Conservation (phyloP, 2,113 vertebrate genomes). For the Balaeniceps rex region DNA sequence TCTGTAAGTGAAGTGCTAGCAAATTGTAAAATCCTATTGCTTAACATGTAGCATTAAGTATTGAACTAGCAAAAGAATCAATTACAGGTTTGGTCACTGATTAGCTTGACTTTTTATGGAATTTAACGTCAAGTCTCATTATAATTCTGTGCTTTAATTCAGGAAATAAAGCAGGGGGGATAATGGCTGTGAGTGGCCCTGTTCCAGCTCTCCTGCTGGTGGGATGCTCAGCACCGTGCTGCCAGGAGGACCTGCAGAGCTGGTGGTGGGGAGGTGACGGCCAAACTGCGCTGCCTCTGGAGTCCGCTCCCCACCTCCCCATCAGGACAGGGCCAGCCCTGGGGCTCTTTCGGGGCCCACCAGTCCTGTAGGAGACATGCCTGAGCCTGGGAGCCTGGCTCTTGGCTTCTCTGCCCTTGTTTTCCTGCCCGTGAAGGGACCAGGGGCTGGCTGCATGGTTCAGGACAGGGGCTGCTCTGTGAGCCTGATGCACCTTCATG, state of each 20-base stretch:
- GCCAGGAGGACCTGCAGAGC: neutral
- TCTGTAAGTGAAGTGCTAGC: conserved; percentile 67
- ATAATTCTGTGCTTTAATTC: conserved; percentile 39
- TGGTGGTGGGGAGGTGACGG: rapidly evolving
- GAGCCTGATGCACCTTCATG: rapidly evolving
- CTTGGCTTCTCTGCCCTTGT: neutral
- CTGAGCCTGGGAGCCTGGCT: neutral
- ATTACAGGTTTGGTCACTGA: conserved; percentile 61
- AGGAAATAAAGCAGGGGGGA: neutral
- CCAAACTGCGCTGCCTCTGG: neutral
- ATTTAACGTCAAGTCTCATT: conserved; percentile 35
- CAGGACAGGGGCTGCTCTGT: neutral
- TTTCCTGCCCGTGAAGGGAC: neutral
- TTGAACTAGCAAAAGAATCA: conserved; percentile 69
- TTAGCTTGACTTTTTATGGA: conserved; percentile 63
- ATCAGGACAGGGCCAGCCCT: neutral
- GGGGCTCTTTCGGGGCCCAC: neutral
- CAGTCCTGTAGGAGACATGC: rapidly evolving
- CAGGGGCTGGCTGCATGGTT: too few species aligned
- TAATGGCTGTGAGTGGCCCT: neutral
- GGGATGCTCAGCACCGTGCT: neutral
- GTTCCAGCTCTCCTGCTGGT: neutral
- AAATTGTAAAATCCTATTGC: conserved; percentile 71
- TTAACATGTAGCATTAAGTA: conserved; percentile 70
- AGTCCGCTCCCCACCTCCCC: neutral